phyloP scores from a whole-genome alignment of 1,140 invertebrate species.

The Bathynomus jamesi region DNA sequence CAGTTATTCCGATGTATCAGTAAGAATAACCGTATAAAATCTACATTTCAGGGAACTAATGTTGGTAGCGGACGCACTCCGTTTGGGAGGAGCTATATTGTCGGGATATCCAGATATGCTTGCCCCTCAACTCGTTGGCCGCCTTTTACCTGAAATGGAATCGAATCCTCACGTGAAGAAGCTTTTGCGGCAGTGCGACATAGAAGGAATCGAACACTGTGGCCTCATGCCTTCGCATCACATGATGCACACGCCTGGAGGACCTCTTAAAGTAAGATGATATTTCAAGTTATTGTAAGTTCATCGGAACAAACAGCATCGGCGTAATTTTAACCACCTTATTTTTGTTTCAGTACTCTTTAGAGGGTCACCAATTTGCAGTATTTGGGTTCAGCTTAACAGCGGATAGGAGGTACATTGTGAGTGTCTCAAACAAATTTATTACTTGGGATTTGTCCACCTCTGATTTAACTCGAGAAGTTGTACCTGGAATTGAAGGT shows the following conservation, averaged over 20 bases:
- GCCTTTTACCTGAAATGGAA: constrained; percentile 84
- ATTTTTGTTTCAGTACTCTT: constrained; percentile 62
- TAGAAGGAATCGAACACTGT: constrained; percentile 74
- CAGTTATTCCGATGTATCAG: no score
- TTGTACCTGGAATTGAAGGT: constrained; percentile 85
- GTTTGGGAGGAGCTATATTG: constrained; percentile 82
- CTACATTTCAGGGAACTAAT: constrained; percentile 85
- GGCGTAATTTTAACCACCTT: background rate
- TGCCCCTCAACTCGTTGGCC: constrained; percentile 84
- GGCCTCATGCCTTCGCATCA: constrained; percentile 87
- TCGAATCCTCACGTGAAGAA: constrained; percentile 73
- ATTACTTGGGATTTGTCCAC: constrained; percentile 95
- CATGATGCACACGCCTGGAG: constrained; percentile 92
- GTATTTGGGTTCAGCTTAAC: constrained; percentile 90
- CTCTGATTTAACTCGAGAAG: constrained; percentile 80
- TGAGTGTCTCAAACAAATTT: constrained; percentile 93
- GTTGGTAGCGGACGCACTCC: constrained; percentile 86
- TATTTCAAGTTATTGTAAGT: background rate
- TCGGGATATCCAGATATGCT: constrained; percentile 90
- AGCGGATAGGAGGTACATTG: constrained; percentile 83
- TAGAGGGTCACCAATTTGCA: constrained; percentile 96
- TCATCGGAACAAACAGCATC: background rate
- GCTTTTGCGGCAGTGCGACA: constrained; percentile 81
- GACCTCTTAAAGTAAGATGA: constrained; percentile 73
- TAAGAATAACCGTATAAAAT: no score